phyloP scores from a whole-genome alignment of 2,113 vertebrate species.

The Tragelaphus scriptus region DNA sequence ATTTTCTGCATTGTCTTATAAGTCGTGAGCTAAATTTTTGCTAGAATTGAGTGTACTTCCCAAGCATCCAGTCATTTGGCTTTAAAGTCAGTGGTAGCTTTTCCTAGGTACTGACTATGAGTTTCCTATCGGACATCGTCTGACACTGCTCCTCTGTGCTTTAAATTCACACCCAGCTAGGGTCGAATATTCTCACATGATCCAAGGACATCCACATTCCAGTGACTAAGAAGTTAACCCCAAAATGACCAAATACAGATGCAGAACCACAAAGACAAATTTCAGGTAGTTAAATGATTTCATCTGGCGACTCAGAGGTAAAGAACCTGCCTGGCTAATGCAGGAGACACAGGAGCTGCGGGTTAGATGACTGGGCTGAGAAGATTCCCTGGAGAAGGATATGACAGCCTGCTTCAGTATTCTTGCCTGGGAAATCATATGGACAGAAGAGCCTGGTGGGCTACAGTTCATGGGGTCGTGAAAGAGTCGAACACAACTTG shows the following conservation, averaged over 20 bases:
- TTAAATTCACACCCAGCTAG: not conserved
- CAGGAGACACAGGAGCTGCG: rapidly evolving
- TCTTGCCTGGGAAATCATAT: not conserved
- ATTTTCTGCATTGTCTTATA: not conserved
- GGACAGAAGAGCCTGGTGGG: not conserved
- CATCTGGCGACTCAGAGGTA: not conserved
- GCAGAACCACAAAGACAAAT: not conserved
- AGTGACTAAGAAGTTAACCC: not conserved
- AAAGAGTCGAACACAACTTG: not conserved
- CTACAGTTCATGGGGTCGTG: not conserved
- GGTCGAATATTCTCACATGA: not conserved
- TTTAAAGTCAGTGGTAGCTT: not conserved
- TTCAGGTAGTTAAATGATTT: not conserved
- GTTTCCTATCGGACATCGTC: not conserved
- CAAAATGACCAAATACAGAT: not conserved
- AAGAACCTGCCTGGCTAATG: not conserved
- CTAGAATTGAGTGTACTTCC: not conserved
- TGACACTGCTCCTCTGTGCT: not conserved
- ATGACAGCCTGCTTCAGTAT: not conserved
- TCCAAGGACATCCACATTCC: not conserved
- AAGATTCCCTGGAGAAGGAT: not conserved
- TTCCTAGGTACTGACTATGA: not conserved
- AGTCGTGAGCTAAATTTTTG: not conserved
- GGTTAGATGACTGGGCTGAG: not conserved
- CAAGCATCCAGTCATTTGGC: not conserved